Conservation (phyloP, 2,113 vertebrate species). For the Ophthalmotilapia sp. region DNA sequence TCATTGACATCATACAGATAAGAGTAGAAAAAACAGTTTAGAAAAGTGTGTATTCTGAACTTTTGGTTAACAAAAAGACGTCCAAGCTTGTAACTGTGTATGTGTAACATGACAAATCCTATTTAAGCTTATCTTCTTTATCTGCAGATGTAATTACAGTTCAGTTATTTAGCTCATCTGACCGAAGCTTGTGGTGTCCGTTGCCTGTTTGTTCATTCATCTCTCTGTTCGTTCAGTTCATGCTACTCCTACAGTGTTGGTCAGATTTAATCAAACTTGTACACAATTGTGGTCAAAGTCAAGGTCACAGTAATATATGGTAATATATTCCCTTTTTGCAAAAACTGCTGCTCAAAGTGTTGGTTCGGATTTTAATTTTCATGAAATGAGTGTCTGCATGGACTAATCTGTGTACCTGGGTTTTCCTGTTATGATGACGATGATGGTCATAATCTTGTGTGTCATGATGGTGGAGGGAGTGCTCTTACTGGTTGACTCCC, state of each 20-base stretch:
- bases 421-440: background rate
- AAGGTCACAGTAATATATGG: background rate
- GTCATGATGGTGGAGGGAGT: background rate
- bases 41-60: background rate
- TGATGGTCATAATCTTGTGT: background rate
- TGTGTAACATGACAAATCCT: accelerated
- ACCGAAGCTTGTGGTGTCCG: background rate
- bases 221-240: background rate
- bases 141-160: background rate
- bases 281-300: background rate
- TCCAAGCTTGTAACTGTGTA: accelerated
- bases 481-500: background rate
- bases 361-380: background rate
- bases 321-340: background rate
- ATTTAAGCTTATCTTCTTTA: background rate
- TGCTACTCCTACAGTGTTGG: background rate
- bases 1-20: background rate
- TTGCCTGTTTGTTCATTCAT: background rate
- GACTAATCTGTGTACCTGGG: background rate
- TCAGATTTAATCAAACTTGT: background rate
- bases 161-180: background rate
- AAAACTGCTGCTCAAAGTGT: background rate
- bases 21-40: background rate
- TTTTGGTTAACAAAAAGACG: background rate
- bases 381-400: background rate